These are phyloP conservation scores for Psammodynastes pulverulentus DNA, from an alignment of 2,113 vertebrate genomes.

Conservation along the genomic window DNA sequence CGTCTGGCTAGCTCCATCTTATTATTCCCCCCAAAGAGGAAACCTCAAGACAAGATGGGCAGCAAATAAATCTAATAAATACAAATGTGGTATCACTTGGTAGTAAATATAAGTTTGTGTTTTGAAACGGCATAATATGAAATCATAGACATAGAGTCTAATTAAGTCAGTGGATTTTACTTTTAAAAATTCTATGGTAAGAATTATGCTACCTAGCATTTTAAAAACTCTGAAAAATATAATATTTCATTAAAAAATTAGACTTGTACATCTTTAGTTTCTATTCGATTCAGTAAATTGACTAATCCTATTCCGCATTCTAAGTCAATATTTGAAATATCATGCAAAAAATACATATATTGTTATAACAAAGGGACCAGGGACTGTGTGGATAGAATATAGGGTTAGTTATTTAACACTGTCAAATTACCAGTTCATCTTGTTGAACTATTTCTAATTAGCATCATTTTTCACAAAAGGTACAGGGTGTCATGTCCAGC, in stretches of 20 bases:
- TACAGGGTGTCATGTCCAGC: neutral
- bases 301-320: neutral
- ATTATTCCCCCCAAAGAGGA: neutral
- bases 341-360: neutral
- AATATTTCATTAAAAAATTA: neutral
- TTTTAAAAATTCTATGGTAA: neutral
- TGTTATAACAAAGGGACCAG: neutral
- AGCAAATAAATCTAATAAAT: neutral
- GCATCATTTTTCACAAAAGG: neutral
- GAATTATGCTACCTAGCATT: neutral
- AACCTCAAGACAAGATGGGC: neutral
- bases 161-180: neutral
- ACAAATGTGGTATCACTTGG: neutral
- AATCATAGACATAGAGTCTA: neutral
- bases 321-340: neutral
- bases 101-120: neutral
- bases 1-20: neutral
- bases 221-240: neutral
- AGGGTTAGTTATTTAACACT: neutral
- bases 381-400: neutral
- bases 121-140: neutral
- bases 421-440: neutral
- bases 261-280: neutral
- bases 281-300: neutral
- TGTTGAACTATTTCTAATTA: neutral